Evolutionary conservation across 2,797 vertebrate genomes (phyloP).

Genomic region (Gambusia yucatana): DNA sequence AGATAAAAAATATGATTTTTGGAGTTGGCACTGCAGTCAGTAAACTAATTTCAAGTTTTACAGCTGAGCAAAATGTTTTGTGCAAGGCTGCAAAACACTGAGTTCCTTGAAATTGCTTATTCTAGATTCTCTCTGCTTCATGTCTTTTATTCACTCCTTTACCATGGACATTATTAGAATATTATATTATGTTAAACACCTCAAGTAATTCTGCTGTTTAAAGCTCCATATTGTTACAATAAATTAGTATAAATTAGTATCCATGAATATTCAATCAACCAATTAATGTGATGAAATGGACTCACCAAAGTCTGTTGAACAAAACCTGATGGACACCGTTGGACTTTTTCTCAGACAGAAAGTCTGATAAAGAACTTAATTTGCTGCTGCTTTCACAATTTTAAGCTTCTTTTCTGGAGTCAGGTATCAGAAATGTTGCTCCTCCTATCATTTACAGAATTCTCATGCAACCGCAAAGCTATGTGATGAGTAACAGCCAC

Average conservation of each 20-base stretch:
- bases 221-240: not conserved
- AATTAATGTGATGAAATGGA: not conserved
- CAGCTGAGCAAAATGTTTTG: no score
- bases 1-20: no score
- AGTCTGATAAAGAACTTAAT: not conserved
- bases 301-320: not conserved
- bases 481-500: not conserved
- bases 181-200: not conserved
- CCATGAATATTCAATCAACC: not conserved
- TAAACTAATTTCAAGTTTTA: no score
- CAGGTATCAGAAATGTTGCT: not conserved
- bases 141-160: not conserved
- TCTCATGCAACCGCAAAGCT: not conserved
- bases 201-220: not conserved
- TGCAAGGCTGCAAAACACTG: not conserved
- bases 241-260: not conserved
- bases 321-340: not conserved
- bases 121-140: not conserved
- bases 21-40: no score
- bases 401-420: not conserved
- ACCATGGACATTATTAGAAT: not conserved
- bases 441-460: not conserved
- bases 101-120: not conserved
- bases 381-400: not conserved
- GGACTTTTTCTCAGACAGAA: not conserved